These are phyloP conservation scores for Netelia melanura DNA, from an alignment of 2,888 invertebrate species.

Conservation along the genomic window DNA sequence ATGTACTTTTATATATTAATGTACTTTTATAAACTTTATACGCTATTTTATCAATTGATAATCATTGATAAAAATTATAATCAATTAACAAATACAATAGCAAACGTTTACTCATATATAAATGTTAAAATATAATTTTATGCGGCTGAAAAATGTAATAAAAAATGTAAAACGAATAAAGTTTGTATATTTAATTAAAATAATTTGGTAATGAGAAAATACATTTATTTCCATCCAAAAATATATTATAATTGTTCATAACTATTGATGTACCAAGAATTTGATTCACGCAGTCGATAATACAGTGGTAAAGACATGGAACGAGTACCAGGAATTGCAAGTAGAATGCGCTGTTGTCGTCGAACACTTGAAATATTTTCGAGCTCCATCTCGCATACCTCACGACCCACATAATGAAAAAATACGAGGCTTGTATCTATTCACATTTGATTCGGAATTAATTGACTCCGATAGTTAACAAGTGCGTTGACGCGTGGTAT, in stretches of 20 bases:
- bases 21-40: neutral
- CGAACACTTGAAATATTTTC: neutral
- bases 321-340: constrained; percentile 9
- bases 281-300: constrained; percentile 2
- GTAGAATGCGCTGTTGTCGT: constrained; percentile 27
- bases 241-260: neutral
- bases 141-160: neutral
- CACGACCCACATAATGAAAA: constrained; percentile 31
- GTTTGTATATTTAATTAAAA: constrained; percentile 21
- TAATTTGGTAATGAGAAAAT: neutral
- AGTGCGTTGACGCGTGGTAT: constrained; percentile 43
- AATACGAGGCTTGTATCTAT: constrained; percentile 23
- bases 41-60: neutral
- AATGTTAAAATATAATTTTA: constrained; percentile 2
- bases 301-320: constrained; percentile 12
- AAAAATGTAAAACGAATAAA: neutral
- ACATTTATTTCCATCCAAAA: neutral
- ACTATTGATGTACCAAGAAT: no score
- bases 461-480: constrained; percentile 45
- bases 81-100: neutral
- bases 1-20: neutral
- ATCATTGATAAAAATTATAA: neutral
- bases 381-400: constrained; percentile 24
- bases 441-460: constrained; percentile 33
- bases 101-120: neutral